Evolutionary conservation across 2,888 invertebrate genomes (phyloP), one percentile per base, ranked within the genome.

Genomic region (Cylloceria caligata): DNA sequence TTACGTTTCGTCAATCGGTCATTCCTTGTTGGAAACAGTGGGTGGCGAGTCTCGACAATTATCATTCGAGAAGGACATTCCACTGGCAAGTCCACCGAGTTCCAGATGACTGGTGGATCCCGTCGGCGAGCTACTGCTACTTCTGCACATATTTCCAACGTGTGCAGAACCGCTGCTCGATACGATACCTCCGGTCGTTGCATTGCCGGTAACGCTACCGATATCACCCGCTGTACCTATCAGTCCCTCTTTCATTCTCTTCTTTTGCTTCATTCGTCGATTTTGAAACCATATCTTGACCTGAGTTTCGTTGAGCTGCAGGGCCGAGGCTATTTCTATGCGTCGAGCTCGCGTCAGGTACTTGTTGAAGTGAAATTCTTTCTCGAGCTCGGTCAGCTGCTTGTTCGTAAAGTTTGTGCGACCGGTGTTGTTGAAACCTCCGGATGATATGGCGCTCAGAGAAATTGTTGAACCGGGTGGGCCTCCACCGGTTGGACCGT

Each of bases 271-370:
- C 99, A 99, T 99, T 88, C 99, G 94, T 87, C 99, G 94, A 92
- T 99, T 99, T 93, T 99, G 99, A 93, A 99, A 99, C 99, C 99
- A 99, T 87, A 99, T 99, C 93, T 99, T 98, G 42, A 97, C 97
- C 94, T 99, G 99, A 1, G 99, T 99, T 93, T 99, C 99, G 93
- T 99, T 99, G 71, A 99, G 95, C 91, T 98, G 98, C 74, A 99
- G 94, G 2, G 98, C 97, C 2, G 98, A 97, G 0, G 99, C 99
- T 87, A 99, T 99, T 93, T 99, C 99, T 92, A 99, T 99, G 88
- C 99, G 95, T 86, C 99, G 94, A 47, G 99, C 99, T 87, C 99
- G 94, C 47, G 99, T 99, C 90, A 99, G 95, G 94, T 99, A 99
- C 94, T 99, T 99, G 94, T 99, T 99, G 94, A 99, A 99, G 93